Evolutionary conservation across 1,140 invertebrate genomes (phyloP), one percentile per base, ranked within the genome.

Genomic region (Caenorhabditis inopinata): DNA sequence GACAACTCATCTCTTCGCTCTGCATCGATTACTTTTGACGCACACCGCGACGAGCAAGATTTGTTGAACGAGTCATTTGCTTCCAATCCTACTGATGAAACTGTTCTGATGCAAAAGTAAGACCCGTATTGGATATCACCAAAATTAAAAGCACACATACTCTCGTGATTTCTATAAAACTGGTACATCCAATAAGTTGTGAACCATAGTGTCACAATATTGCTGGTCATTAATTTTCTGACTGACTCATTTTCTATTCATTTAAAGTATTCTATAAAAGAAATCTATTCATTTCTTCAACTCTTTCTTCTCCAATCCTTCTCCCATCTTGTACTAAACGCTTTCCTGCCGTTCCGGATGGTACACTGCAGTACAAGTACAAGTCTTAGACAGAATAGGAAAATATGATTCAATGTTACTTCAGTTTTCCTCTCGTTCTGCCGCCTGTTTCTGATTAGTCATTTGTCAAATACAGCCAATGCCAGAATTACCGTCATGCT

Each of bases 51-150:
- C 58, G 58, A 68, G 58, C 58, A 68, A 68, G 58, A 68, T 29
- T 21, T 68, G 32, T 16, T 68, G 7, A 68, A 68, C 58, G 58
- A 68, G n/a, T 68, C 58, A 0, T 68, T 68, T 21, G 58, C 58
- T 9, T 68, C 58, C 2, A 68, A 68, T 42, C 58, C 58, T 38
- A 68, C 58, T 68, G 58, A 68, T 68, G 58, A 68, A 12, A 68
- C 58, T 18, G 58, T 68, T 29, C 38, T 68, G 58, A 68, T 68
- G 58, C 32, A 68, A 68, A 68, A 68, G 58, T 68, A 38, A 68
- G 58, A 2, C 1, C 14, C 38, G 38, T 42, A 14, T n/a, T n/a
- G n/a, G n/a, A n/a, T n/a, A n/a, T n/a, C n/a, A n/a, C n/a, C n/a
- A n/a, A n/a, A n/a, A n/a, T n/a, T n/a, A n/a, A n/a, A n/a, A n/a